phyloP scores from a whole-genome alignment of 1,140 invertebrate genomes.

The Pemphigus obesinymphae region DNA sequence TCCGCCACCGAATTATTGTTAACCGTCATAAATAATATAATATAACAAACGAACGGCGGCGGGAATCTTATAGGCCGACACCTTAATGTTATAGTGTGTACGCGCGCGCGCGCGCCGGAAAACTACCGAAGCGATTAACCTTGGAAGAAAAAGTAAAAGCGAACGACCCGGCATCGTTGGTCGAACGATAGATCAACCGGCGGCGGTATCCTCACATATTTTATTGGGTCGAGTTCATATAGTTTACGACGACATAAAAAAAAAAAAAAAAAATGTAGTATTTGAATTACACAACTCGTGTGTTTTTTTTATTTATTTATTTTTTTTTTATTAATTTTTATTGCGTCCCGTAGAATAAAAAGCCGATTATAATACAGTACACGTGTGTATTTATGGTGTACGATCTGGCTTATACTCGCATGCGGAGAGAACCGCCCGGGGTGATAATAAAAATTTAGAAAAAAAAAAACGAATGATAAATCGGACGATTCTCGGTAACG shows the following conservation, averaged over 20 bases:
- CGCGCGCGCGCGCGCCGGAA: neutral
- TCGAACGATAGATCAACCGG: neutral
- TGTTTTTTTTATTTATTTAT: neutral
- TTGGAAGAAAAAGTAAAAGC: neutral
- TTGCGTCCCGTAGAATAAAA: neutral
- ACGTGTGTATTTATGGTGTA: neutral
- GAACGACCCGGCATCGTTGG: neutral
- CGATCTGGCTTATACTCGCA: neutral
- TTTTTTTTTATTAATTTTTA: neutral
- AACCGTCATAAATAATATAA: too few relatives aligned
- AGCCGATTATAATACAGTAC: neutral
- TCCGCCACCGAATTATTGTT: too few relatives aligned
- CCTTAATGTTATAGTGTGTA: neutral
- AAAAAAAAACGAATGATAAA: neutral
- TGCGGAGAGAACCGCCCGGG: neutral
- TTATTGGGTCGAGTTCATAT: neutral
- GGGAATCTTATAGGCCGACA: too few relatives aligned
- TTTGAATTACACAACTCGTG: slow-evolving; percentile 1
- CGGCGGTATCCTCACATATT: neutral
- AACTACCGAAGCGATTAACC: neutral
- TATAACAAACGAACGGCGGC: too few relatives aligned
- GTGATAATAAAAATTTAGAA: neutral
- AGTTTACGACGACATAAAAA: slow-evolving; percentile 23
- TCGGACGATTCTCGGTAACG: neutral
- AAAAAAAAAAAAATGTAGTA: neutral